A percentile compares a stretch with the other conserved stretches of the same genome.
Conservation (phyloP, 2,113 vertebrate genomes). For the Scopus umbretta region DNA sequence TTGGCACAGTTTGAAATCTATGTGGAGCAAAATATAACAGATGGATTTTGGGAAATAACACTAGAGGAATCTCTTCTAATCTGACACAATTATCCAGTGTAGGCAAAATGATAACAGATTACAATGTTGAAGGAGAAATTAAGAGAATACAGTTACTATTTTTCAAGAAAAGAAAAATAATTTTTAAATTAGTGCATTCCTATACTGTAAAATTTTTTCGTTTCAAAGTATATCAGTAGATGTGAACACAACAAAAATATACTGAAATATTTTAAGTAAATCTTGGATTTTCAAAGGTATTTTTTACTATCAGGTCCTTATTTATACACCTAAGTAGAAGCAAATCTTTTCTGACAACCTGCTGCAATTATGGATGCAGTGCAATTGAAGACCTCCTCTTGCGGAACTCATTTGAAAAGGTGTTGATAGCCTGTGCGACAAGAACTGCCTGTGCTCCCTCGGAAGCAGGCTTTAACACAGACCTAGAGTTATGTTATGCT, state of each 20-base stretch:
- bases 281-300: neutral
- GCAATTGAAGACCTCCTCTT: neutral
- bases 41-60: neutral
- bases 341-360: conserved; percentile 17
- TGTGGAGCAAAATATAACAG: neutral
- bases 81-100: neutral
- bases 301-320: neutral
- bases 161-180: neutral
- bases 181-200: neutral
- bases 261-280: neutral
- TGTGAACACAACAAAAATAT: neutral
- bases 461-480: neutral
- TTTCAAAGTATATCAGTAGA: neutral
- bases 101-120: neutral
- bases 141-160: neutral
- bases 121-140: neutral
- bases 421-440: neutral
- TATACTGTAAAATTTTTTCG: neutral
- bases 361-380: neutral
- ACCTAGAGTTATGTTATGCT: neutral
- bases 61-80: neutral
- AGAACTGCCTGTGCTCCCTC: neutral
- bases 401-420: neutral
- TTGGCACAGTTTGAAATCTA: neutral
- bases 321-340: neutral